These are phyloP conservation scores for Eulemur macaco DNA, from an alignment of 2,113 vertebrate species.

Conservation along the genomic window DNA sequence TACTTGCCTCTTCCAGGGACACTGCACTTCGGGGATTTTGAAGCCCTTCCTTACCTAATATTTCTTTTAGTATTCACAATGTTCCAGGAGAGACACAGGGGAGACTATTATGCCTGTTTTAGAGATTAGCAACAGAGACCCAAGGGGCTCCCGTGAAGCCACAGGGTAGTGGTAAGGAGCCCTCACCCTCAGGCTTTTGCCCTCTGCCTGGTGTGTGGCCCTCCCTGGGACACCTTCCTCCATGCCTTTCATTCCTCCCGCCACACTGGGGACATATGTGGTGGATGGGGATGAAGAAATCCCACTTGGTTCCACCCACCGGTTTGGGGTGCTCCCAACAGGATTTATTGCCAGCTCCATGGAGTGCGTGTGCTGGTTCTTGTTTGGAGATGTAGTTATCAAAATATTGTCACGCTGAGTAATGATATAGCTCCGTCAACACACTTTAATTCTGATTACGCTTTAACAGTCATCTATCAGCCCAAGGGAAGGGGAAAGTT, in stretches of 20 bases:
- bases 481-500: not conserved
- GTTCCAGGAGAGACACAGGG: not conserved
- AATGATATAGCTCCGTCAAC: not conserved
- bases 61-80: not conserved
- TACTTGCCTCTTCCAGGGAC: not conserved
- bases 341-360: not conserved
- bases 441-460: not conserved
- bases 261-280: not conserved
- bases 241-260: not conserved
- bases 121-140: not conserved
- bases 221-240: not conserved
- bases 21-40: not conserved
- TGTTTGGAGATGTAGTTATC: constrained; percentile 37
- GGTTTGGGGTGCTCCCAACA: not conserved
- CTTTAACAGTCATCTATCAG: not conserved
- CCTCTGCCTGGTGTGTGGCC: not conserved
- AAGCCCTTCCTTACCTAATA: not conserved
- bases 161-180: not conserved
- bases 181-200: not conserved
- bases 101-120: not conserved
- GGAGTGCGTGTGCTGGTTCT: not conserved
- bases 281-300: not conserved
- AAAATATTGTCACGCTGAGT: not conserved
- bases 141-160: not conserved
- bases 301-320: not conserved